These are phyloP conservation scores for Drosophila mayaguana DNA, from an alignment of 2,888 invertebrate genomes.

Conservation along the genomic window DNA sequence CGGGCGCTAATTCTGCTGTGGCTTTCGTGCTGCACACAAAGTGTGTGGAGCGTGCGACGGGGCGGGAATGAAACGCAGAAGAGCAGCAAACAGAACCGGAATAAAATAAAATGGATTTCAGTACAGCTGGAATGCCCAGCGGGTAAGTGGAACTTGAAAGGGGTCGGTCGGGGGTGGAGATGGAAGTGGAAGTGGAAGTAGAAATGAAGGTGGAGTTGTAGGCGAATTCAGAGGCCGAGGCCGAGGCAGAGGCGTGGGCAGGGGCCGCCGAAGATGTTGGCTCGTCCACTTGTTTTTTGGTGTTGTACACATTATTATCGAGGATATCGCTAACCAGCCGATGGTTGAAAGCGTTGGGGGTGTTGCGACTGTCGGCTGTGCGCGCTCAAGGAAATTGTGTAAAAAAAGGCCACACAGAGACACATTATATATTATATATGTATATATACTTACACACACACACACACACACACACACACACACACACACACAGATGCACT, in stretches of 20 bases:
- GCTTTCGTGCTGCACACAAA: conserved; percentile 26
- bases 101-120: conserved; percentile 59
- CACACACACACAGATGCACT: conserved; percentile 20
- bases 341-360: neutral
- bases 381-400: conserved; percentile 68
- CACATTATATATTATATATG: neutral
- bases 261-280: conserved; percentile 13
- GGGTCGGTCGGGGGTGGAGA: neutral
- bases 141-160: conserved; percentile 2
- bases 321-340: conserved; percentile 60
- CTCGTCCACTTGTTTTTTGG: conserved; percentile 57
- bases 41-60: neutral
- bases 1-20: conserved; percentile 45
- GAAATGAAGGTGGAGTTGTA: neutral
- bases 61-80: conserved; percentile 3
- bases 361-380: conserved; percentile 51
- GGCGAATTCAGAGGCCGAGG: neutral
- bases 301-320: conserved; percentile 64
- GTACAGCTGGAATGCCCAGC: conserved; percentile 20
- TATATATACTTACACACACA: no score
- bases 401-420: conserved; percentile 47
- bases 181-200: neutral
- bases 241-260: neutral
- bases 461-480: conserved; percentile 5
- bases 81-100: conserved; percentile 40